Conservation (phyloP, 2,797 vertebrate species). For the Myripristis jacobus region DNA sequence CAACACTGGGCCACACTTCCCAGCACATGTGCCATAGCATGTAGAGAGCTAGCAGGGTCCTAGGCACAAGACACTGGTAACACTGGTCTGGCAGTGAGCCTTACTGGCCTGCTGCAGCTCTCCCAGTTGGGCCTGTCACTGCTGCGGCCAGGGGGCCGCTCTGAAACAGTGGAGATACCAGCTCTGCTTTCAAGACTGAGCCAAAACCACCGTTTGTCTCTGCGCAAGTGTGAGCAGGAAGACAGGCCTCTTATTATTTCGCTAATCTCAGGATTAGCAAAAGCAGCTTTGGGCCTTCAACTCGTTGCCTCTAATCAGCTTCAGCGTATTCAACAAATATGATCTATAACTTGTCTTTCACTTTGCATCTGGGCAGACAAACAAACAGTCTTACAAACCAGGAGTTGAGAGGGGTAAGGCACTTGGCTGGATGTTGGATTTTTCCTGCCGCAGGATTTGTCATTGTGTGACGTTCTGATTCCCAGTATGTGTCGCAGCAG, state of each 20-base stretch:
- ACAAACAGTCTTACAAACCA: slow-evolving; percentile 31
- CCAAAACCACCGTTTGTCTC: slow-evolving; percentile 61
- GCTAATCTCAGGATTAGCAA: slow-evolving; percentile 81
- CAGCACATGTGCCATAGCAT: too few species aligned
- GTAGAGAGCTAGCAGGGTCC: slow-evolving; percentile 33
- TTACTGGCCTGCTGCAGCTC: slow-evolving; percentile 57
- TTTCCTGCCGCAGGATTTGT: background rate
- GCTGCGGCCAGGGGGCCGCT: slow-evolving; percentile 64
- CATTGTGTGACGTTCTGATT: slow-evolving; percentile 5
- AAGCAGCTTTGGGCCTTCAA: slow-evolving; percentile 79
- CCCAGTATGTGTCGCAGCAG: background rate
- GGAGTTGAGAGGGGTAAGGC: slow-evolving; percentile 14
- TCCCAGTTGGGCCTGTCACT: slow-evolving; percentile 56
- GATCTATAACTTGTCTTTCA: slow-evolving; percentile 70
- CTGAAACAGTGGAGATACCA: slow-evolving; percentile 76
- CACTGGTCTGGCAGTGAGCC: slow-evolving; percentile 63
- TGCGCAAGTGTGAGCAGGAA: slow-evolving; percentile 61
- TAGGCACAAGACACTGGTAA: slow-evolving; percentile 55
- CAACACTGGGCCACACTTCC: slow-evolving; percentile 38
- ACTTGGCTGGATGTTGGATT: slow-evolving; percentile 1
- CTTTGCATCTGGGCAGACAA: slow-evolving; percentile 50
- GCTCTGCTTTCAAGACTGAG: slow-evolving; percentile 59
- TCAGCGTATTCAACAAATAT: slow-evolving; percentile 72
- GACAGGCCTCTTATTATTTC: slow-evolving; percentile 77
- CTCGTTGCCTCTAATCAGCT: slow-evolving; percentile 73